Base-by-base conservation (phyloP, 1,140 invertebrate species). In the Camponotus pennsylvanicus region DNA sequence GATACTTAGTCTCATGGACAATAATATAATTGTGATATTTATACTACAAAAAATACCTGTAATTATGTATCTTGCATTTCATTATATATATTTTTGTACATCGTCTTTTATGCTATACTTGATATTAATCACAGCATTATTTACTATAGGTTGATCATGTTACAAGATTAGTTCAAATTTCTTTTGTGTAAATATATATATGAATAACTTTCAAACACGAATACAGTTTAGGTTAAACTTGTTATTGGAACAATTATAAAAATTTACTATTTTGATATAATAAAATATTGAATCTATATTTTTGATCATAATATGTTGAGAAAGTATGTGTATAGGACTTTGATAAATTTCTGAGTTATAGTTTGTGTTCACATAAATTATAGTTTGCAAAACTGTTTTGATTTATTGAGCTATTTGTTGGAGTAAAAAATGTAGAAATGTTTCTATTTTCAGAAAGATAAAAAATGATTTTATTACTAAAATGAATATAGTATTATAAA, bases 1-100 rank as follows among this genome's bases (percentile, higher is more conserved):
- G 88, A 91, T 78, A 76, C 79, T 52, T 90, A 88, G 88, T 86
- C 13, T 45, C 6, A 70, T 1, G 0, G 61, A 45, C 1, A 52
- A 82, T 71, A 21, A 45, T 64, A 83, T 66, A 84, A 55, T 71
- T 75, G 1, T n/a, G 6, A n/a, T 40, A 55, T 57, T 40, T 79
- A 2, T 67, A 79, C 77, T 69, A 64, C 3, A 78, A 57, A 37
- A 67, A 40, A 55, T 79, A 52, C 15, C 15, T 52, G 6, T 52
- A 49, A 66, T 34, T 69, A 57, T 55, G 3, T 80, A 67, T 67
- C 8, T 69, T 80, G 32, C 34, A 69, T 69, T 67, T 77, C 9
- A 77, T 64, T 77, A 63, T 13, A 63, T 13, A 40, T 13, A 42
- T 13, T 59, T 61, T 71, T 71, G 3, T 82, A 71, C 37, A 45